phyloP scores from a whole-genome alignment of 2,888 invertebrate species.

The Keiferia lycopersicella region DNA sequence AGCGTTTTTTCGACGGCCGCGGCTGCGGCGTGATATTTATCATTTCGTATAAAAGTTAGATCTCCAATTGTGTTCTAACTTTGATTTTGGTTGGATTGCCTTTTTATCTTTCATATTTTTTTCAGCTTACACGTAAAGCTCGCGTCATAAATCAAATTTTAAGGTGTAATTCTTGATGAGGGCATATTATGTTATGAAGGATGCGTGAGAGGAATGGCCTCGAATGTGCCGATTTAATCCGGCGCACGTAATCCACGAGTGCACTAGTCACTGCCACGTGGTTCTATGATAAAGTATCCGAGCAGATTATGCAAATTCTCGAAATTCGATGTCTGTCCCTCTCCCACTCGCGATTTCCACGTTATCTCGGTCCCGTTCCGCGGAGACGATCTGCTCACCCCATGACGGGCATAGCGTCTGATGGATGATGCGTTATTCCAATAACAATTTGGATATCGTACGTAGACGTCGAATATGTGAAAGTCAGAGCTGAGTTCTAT shows the following conservation, averaged over 20 bases:
- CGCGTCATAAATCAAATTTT: constrained; percentile 28
- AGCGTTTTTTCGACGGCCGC: constrained; percentile 78
- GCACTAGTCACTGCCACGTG: constrained; percentile 81
- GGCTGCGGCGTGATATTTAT: constrained; percentile 74
- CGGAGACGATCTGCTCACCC: constrained; percentile 62
- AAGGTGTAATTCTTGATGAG: constrained; percentile 15
- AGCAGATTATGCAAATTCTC: constrained; percentile 80
- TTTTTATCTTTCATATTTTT: constrained; percentile 26
- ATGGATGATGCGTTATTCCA: constrained; percentile 81
- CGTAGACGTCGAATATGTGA: constrained; percentile 65
- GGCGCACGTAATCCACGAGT: constrained; percentile 72
- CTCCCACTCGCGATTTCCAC: constrained; percentile 44
- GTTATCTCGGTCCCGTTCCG: constrained; percentile 49
- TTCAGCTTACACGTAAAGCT: not conserved
- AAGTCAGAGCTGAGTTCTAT: constrained; percentile 52
- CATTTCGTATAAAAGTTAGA: constrained; percentile 74
- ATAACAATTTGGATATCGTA: constrained; percentile 78
- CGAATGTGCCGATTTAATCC: constrained; percentile 67
- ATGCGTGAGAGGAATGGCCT: constrained; percentile 55
- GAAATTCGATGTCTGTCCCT: constrained; percentile 64
- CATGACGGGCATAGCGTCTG: constrained; percentile 68
- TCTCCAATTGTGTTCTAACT: constrained; percentile 66
- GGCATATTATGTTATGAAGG: constrained; percentile 26
- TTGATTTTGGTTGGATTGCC: constrained; percentile 53
- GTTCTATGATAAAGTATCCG: constrained; percentile 80